phyloP scores from a whole-genome alignment of 1,140 invertebrate species.

The Glomeris maerens region DNA sequence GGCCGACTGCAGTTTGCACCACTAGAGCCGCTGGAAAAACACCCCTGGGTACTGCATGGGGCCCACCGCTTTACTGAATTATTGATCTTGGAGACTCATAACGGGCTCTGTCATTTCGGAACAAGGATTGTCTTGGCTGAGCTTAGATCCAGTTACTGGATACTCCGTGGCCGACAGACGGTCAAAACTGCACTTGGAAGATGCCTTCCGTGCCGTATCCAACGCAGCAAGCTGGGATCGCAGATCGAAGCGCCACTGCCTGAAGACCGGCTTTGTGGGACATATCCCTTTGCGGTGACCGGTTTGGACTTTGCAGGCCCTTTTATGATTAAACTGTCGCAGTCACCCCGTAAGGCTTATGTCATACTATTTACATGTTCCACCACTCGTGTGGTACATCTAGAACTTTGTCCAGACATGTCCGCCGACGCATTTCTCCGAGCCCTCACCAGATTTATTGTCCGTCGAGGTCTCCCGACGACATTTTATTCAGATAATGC shows the following conservation, averaged over 20 bases:
- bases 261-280: not conserved
- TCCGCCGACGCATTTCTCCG: conserved; percentile 12
- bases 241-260: not conserved
- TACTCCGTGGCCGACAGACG: conserved; percentile 2
- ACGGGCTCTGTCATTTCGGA: not conserved
- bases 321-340: conserved; percentile 6
- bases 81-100: not conserved
- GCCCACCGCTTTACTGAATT: not conserved
- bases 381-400: conserved; percentile 15
- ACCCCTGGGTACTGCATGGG: not conserved
- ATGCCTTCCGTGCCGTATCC: not conserved
- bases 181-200: not conserved
- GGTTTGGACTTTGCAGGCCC: conserved; percentile 13
- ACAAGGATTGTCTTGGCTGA: not conserved
- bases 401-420: conserved; percentile 16
- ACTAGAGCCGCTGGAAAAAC: not conserved
- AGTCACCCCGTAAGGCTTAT: not conserved
- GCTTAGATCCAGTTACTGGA: conserved; percentile 9
- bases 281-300: conserved; percentile 8
- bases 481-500: not conserved
- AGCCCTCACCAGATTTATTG: conserved; percentile 10
- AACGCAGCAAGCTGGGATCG: not conserved
- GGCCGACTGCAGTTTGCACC: not conserved
- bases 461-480: conserved; percentile 1
- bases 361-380: conserved; percentile 15